Evolutionary conservation across 1,140 invertebrate genomes (phyloP).

Genomic region (Hylyphantes graminicola): DNA sequence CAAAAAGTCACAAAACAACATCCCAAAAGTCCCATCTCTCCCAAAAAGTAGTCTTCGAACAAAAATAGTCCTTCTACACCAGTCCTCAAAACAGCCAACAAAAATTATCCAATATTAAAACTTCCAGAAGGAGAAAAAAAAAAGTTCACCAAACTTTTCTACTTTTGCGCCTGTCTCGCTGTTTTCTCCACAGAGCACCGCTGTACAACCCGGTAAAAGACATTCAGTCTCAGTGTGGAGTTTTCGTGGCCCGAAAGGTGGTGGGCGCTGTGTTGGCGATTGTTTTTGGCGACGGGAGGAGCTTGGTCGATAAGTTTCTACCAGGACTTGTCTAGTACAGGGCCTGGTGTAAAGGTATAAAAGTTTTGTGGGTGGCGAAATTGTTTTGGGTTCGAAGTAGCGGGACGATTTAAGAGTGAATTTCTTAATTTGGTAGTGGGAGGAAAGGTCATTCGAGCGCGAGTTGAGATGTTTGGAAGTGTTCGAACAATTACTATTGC

Average conservation of each 20-base stretch:
- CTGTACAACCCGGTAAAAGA: not conserved
- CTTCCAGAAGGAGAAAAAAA: not conserved
- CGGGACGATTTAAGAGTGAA: not conserved
- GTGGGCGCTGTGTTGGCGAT: slow-evolving; percentile 33
- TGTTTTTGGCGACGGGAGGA: slow-evolving; percentile 33
- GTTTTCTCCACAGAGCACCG: not conserved
- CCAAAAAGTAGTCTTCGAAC: not conserved
- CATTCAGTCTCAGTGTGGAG: slow-evolving; percentile 8
- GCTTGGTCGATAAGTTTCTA: slow-evolving; percentile 31
- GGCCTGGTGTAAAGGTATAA: slow-evolving; percentile 42
- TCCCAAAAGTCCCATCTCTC: slow-evolving; percentile 41
- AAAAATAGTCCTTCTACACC: not conserved
- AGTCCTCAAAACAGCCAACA: not conserved
- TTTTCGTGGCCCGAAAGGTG: slow-evolving; percentile 7
- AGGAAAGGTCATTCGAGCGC: not conserved
- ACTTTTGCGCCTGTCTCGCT: slow-evolving; percentile 6
- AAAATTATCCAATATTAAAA: too few species aligned
- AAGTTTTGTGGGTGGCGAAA: slow-evolving; percentile 24
- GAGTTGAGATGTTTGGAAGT: too few species aligned
- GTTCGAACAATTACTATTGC: too few species aligned
- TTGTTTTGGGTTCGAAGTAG: not conserved
- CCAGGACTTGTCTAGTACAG: slow-evolving; percentile 13
- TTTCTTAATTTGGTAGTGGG: slow-evolving; percentile 1
- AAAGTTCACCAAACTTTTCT: slow-evolving; percentile 3
- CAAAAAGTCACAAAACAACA: slow-evolving; percentile 42